Conservation (phyloP, 2,888 invertebrate species). For the Abrostola triplasia region DNA sequence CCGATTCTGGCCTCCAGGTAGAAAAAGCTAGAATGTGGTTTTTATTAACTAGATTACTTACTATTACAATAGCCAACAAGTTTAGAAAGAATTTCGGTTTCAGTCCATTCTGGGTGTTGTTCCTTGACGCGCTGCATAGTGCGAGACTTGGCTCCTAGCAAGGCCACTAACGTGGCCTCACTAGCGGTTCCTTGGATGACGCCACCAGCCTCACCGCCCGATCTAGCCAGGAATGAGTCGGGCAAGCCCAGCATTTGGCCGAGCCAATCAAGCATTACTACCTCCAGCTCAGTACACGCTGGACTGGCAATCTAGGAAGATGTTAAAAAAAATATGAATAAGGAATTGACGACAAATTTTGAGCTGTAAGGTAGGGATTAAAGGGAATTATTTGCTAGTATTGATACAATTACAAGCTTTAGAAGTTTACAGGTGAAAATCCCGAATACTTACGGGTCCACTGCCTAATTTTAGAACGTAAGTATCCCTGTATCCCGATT, state of each 20-base stretch:
- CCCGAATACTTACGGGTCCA: too few species aligned
- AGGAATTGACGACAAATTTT: too few species aligned
- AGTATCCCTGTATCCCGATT: too few species aligned
- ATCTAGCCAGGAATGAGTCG: conserved; percentile 93
- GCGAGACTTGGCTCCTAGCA: conserved; percentile 96
- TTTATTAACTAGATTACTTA: conserved; percentile 76
- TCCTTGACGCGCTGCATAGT: conserved; percentile 91
- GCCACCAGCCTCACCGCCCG: conserved; percentile 95
- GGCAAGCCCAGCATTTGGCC: conserved; percentile 97
- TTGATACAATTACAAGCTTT: too few species aligned
- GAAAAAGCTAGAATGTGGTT: too few species aligned
- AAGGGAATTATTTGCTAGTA: too few species aligned
- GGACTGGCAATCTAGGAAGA: conserved; percentile 94
- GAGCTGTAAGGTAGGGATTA: too few species aligned
- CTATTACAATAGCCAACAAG: conserved; percentile 96
- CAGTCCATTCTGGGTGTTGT: conserved; percentile 92
- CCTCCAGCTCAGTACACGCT: conserved; percentile 98
- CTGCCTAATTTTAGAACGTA: too few species aligned
- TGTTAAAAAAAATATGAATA: background rate
- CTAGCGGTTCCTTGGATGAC: conserved; percentile 98
- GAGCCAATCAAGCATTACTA: conserved; percentile 98
- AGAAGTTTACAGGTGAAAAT: too few species aligned
- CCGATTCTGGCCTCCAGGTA: too few species aligned
- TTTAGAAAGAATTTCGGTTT: conserved; percentile 92
- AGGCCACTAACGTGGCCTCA: conserved; percentile 97